Evolutionary conservation across 2,888 invertebrate species (phyloP), one percentile per base, ranked within the genome.

Genomic region (Oscheius sp.): DNA sequence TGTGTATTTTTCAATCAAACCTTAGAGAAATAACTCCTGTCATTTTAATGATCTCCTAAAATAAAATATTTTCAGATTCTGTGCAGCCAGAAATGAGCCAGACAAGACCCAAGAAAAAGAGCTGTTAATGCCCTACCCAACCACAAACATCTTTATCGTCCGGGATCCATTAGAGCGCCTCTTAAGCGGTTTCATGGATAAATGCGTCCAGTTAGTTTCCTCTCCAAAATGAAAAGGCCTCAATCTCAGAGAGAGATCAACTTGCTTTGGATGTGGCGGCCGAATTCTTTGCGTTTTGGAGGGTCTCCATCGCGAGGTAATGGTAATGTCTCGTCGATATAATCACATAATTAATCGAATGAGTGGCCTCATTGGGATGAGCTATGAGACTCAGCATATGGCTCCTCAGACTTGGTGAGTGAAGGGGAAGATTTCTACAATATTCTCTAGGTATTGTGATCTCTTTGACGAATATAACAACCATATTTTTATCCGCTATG

Each of bases 351-450:
- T n/a, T 12, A 2, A 1, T 0, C 1, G 3, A 15, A 23, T 42
- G 29, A n/a, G 29, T 3, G 15, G 31, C 25, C 27, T 27, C 23
- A 42, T 61, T 17, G 15, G 29, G 10, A n/a, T 45, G 2, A 27
- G 42, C 25, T 61, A 61, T 45, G 61, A 61, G 45, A n/a, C 45
- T 4, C 61, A 61, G n/a, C 61, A 61, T 42, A 61, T 61, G 61
- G 61, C 61, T 27, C 61, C 61, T 8, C 55, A 55, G 23, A 34
- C 20, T n/a, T 55, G 55, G 55, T 55, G 20, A 31, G 33, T 27
- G n/a, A n/a, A n/a, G n/a, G n/a, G n/a, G n/a, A n/a, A n/a, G n/a
- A n/a, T n/a, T n/a, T n/a, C n/a, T n/a, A n/a, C n/a, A 48, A 48
- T 33, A 6, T 8, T 33, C 34, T 55, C 23, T 34, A 55, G 55